Evolutionary conservation across 2,888 invertebrate genomes (phyloP), one percentile per base, ranked within the genome.

Genomic region (Andrena chrysosceles): DNA sequence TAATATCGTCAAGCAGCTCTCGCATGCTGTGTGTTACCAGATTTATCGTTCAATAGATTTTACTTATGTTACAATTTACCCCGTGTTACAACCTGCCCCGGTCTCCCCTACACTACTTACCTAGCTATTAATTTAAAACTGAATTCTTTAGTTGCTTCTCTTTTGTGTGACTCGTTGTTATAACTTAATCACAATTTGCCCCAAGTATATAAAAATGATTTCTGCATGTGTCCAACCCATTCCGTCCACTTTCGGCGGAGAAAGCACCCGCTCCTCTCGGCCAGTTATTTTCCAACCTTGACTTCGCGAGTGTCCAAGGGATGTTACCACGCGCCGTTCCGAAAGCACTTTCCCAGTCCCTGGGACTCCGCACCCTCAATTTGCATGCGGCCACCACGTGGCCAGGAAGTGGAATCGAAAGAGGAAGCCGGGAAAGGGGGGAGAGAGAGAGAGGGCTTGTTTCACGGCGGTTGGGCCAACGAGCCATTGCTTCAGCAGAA

Each of bases 401-500:
- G 42, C 48, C 68, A 48, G 52, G 20, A 67, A 68, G 68, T 54
- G 23, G 68, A 54, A 68, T 54, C 54, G 68, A 64, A 54, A 35
- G 29, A 8, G 10, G 64, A 48, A 49, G 23, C 10, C 4, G n/a
- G 6, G 42, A 23, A 20, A 26, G 33, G 26, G 54, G 13, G 13
- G 20, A 26, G 8, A 26, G 26, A 26, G 26, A 29, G 10, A 49
- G 54, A 20, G 29, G 52, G 29, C 13, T 63, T 63, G 67, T 68
- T 68, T 74, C 63, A 31, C 48, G 62, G 68, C 23, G 52, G 49
- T 33, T 49, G 54, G 75, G 63, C 54, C 59, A 56, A 33, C n/a
- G 52, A 74, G 56, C 33, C 59, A 68, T 33, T 60, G 42, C 42
- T 71, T 77, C 71, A 68, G 59, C 68, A 52, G 66, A 74, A 82